These are phyloP conservation scores for Thereva nobilitata DNA, from an alignment of 2,888 invertebrate genomes.

Conservation along the genomic window DNA sequence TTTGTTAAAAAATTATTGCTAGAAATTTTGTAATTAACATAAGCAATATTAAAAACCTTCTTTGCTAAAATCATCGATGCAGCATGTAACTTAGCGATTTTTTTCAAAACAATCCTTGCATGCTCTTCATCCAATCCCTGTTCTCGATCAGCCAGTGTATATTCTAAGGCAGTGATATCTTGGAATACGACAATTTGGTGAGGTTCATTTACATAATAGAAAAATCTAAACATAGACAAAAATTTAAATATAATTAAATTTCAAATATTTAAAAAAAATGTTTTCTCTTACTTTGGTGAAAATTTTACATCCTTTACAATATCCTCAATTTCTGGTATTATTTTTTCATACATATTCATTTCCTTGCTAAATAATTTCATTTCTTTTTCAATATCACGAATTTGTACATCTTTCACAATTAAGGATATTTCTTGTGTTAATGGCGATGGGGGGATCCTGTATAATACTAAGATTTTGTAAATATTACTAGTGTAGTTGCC, in stretches of 20 bases:
- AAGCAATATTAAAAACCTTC: conserved; percentile 53
- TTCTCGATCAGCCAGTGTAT: conserved; percentile 61
- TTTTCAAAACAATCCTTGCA: conserved; percentile 59
- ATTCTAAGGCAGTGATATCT: conserved; percentile 62
- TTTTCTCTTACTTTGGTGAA: conserved; percentile 20
- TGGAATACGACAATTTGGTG: conserved; percentile 8
- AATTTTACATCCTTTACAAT: conserved; percentile 43
- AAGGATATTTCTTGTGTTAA: too few species aligned
- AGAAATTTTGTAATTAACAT: neutral
- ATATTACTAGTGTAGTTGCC: too few species aligned
- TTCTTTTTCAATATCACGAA: too few species aligned
- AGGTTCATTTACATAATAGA: neutral
- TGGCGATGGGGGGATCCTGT: too few species aligned
- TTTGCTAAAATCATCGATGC: conserved; percentile 61
- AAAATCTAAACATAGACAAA: neutral
- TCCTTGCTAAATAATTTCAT: conserved; percentile 40
- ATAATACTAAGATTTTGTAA: too few species aligned
- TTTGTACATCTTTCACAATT: too few species aligned
- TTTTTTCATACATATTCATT: conserved; percentile 49
- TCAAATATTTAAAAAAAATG: neutral
- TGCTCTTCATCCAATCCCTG: conserved; percentile 63
- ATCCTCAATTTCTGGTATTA: conserved; percentile 49
- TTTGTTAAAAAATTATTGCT: neutral
- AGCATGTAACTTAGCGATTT: conserved; percentile 63
- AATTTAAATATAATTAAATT: neutral